Conservation (phyloP, 37 sponge, comb jelly and placozoan species). For the Spongilla lacustris region DNA sequence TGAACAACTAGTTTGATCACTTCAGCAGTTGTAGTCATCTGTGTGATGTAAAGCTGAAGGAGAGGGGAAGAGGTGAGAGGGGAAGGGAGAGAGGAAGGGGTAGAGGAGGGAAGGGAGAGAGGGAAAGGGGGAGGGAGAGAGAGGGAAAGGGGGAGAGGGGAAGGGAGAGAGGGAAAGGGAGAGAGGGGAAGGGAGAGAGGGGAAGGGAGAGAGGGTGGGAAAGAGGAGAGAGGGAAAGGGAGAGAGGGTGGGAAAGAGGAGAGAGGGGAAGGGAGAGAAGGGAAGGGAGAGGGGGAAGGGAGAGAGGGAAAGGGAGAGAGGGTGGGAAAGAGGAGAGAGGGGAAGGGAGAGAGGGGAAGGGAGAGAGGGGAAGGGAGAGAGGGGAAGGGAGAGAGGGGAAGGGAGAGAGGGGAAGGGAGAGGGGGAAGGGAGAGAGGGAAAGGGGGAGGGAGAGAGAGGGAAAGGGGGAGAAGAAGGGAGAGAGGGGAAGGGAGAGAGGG, state of each 20-base stretch:
- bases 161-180: neutral
- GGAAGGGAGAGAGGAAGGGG: neutral
- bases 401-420: neutral
- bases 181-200: neutral
- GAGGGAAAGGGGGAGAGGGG: too few relatives aligned
- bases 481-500: neutral
- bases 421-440: neutral
- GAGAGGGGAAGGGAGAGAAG: neutral
- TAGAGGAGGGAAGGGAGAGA: neutral
- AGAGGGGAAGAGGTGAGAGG: neutral
- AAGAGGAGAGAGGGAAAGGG: neutral
- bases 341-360: neutral
- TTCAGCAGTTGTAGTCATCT: conserved; percentile 34
- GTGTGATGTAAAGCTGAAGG: conserved; percentile 53
- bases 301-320: neutral
- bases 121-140: too few relatives aligned
- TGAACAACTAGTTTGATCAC: conserved; percentile 58
- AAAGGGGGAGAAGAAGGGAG: neutral
- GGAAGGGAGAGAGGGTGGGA: neutral
- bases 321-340: neutral
- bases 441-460: neutral
- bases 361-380: neutral
- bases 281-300: neutral
- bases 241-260: neutral
- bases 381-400: neutral